These are phyloP conservation scores for Ostrea edulis DNA, from an alignment of 1,140 invertebrate species.

Conservation along the genomic window DNA sequence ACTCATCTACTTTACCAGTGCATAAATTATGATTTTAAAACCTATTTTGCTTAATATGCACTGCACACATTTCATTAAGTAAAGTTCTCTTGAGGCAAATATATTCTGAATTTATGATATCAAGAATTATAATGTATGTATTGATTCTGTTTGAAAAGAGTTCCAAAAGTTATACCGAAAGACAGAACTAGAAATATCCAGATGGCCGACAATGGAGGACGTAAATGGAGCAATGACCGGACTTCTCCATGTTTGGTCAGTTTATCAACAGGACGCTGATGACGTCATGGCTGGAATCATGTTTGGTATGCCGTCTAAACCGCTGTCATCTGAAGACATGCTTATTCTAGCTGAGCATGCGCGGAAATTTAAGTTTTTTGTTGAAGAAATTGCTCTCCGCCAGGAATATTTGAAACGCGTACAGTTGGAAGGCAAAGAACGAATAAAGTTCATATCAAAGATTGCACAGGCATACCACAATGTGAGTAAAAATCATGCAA, in stretches of 20 bases:
- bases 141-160: neutral
- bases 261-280: neutral
- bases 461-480: neutral
- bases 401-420: neutral
- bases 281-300: neutral
- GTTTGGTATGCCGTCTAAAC: neutral
- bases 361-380: neutral
- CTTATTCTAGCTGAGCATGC: neutral
- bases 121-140: no score
- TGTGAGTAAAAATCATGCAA: neutral
- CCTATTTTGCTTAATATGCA: no score
- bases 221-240: neutral
- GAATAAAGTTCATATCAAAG: neutral
- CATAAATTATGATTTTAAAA: no score
- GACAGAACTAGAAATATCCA: neutral
- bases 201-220: neutral
- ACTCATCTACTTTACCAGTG: no score
- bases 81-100: no score
- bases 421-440: neutral
- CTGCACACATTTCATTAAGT: no score
- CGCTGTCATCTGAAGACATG: neutral
- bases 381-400: neutral
- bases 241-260: neutral
- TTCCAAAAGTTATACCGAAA: neutral
- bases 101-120: no score